Conservation (phyloP, 2,113 vertebrate species). For the Verasper variegatus region DNA sequence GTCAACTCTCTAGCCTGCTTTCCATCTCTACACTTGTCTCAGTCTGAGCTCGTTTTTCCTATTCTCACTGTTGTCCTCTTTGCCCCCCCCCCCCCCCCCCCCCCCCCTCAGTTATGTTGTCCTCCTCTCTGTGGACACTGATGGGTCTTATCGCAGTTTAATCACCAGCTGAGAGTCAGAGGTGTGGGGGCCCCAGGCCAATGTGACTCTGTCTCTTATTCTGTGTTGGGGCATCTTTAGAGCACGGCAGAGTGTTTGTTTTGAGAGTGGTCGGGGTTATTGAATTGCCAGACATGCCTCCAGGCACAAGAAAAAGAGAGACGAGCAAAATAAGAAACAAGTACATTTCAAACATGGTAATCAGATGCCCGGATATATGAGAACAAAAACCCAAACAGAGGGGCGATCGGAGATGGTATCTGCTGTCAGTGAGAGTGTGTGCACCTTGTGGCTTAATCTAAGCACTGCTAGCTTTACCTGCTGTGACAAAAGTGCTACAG, state of each 20-base stretch:
- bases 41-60: conserved; percentile 12
- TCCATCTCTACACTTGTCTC: conserved; percentile 22
- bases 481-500: conserved; percentile 51
- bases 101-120: conserved; percentile 1
- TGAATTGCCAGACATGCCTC: conserved; percentile 58
- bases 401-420: conserved; percentile 40
- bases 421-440: conserved; percentile 27
- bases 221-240: conserved; percentile 36
- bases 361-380: conserved; percentile 66
- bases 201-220: conserved; percentile 67
- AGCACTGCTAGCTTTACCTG: conserved; percentile 36
- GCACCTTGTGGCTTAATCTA: conserved; percentile 33
- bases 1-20: conserved; percentile 28
- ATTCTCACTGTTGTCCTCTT: conserved; percentile 24
- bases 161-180: conserved; percentile 52
- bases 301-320: conserved; percentile 13
- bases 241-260: conserved; percentile 56
- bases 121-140: conserved; percentile 41
- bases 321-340: conserved; percentile 43
- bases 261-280: conserved; percentile 50
- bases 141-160: conserved; percentile 49
- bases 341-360: conserved; percentile 63
- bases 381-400: conserved; percentile 48
- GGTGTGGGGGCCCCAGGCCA: conserved; percentile 27
- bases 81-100: not conserved